Base-by-base conservation (phyloP, 2,888 invertebrate species). In the Drosophila ustulata region DNA sequence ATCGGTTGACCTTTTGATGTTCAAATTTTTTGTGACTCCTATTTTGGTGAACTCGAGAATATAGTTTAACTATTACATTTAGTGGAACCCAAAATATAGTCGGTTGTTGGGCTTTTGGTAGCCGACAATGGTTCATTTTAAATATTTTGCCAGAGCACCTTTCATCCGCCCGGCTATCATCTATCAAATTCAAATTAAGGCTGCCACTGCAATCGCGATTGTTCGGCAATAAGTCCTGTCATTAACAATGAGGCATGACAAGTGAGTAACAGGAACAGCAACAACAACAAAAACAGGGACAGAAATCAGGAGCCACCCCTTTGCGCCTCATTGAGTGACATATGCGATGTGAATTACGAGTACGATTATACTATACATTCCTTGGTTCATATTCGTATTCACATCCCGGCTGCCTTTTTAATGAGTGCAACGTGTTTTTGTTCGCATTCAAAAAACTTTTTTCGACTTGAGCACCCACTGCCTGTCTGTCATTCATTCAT, bases 141-240 rank as follows among this genome's bases (percentile, higher is more conserved):
- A 7, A 13, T 7, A 26, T 30, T 46, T 39, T 45, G 30, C 13
- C 46, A 25, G 55, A 58, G 50, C 55, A 18, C 18, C 18, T 18
- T 18, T 18, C 18, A 18, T 18, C 37, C 55, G 57, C 61, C 37
- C 71, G 71, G 79, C 72, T 75, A 84, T 89, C 88, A 89, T 89
- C 89, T 89, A 90, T 90, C 89, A 90, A 90, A 90, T 90, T 88
- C 80, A 90, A 90, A 90, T 90, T 89, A 90, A 90, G 66, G 70
- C 71, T 59, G 78, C 62, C 58, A 63, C 39, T 59, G 57, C 69
- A 58, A 25, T 68, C 59, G 65, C 73, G 49, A 69, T 79, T 77
- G 78, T 77, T 77, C 70, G 69, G 70, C 67, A 69, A 75, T 67
- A 78, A 78, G 70, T 82, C 70, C 85, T 75, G 80, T 85, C 85